These are phyloP conservation scores for Brachymystax lenok DNA, from an alignment of 2,797 vertebrate genomes.

Conservation along the genomic window DNA sequence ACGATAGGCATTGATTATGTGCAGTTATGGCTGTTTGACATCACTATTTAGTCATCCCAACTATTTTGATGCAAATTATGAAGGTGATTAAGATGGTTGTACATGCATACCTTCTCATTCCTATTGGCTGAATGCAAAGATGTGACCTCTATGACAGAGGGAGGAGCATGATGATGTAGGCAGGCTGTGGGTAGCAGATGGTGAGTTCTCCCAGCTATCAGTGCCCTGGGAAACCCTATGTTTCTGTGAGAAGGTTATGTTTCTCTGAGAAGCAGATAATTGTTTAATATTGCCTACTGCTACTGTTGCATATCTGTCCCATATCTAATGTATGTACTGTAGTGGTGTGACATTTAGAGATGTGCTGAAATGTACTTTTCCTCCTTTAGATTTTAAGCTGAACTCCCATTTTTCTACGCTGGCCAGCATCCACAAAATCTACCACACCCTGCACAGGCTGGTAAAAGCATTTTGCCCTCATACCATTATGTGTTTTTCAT, in stretches of 20 bases:
- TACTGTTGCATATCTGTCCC: not conserved
- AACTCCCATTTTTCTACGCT: conserved; percentile 98
- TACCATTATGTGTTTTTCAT: not conserved
- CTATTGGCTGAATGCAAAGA: not conserved
- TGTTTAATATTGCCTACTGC: too few species aligned
- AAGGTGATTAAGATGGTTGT: not conserved
- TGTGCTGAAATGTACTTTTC: not conserved
- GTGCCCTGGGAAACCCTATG: not conserved
- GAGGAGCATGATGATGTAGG: not conserved
- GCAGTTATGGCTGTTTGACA: not conserved
- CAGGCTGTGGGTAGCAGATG: not conserved
- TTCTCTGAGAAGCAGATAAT: too few species aligned
- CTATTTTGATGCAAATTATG: not conserved
- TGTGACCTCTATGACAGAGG: not conserved
- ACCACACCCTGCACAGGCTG: conserved; percentile 99
- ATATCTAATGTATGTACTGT: not conserved
- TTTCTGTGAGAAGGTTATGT: too few species aligned
- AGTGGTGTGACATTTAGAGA: not conserved
- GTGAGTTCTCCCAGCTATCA: not conserved
- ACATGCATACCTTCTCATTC: not conserved
- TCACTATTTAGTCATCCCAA: not conserved
- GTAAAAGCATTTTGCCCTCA: conserved; percentile 73
- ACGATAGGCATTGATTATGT: not conserved
- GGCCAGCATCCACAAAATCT: conserved; percentile 99
- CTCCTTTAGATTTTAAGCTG: conserved; percentile 93